Base-by-base conservation (phyloP, 2,797 vertebrate species). In the Delichon dasypus region DNA sequence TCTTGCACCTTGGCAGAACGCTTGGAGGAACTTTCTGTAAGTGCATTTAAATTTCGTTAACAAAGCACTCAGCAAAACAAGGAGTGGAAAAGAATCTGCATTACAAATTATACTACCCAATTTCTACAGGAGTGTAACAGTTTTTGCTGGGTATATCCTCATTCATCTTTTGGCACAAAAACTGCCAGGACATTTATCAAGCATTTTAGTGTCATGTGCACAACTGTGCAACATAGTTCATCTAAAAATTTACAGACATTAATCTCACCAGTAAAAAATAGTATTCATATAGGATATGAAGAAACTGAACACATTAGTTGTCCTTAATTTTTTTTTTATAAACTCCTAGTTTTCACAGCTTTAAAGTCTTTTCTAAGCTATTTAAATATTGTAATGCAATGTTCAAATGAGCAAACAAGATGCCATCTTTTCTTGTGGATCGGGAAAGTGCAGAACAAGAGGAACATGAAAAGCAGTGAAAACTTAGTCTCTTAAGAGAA, bases 281-380 rank as follows among this genome's bases (percentile, higher is more conserved):
- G n/a, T 89, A 84, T 93, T 86, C 79, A 47, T 85, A 51, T 94
- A 86, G 83, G 75, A 72, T 85, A 84, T 88, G 70, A 79, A 55
- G 57, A 65, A 95, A 61, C 60, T 76, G 92, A 94, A 95, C 86
- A 66, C 85, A 80, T 96, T 94, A 47, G 95, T 89, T 92, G 5
- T 25, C 61, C 85, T 89, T 94, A 83, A 38, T 38, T 38, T 38
- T 38, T 38, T 38, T 38, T 38, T 38, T 12, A 38, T 38, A 38
- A 95, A 84, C 17, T 29, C 54, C 66, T 67, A 22, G 26, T 29
- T 90, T 88, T 74, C 3, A 4, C 29, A 53, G 23, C 12, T n/a
- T 78, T 75, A 18, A 75, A 51, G 34, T 45, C 25, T 80, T 73
- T 11, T 25, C 53, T 85, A 54, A 89, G 50, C 16, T 70, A 29